Evolutionary conservation across 2,888 invertebrate genomes (phyloP).

Genomic region (Gonocerus acuteangulatus): DNA sequence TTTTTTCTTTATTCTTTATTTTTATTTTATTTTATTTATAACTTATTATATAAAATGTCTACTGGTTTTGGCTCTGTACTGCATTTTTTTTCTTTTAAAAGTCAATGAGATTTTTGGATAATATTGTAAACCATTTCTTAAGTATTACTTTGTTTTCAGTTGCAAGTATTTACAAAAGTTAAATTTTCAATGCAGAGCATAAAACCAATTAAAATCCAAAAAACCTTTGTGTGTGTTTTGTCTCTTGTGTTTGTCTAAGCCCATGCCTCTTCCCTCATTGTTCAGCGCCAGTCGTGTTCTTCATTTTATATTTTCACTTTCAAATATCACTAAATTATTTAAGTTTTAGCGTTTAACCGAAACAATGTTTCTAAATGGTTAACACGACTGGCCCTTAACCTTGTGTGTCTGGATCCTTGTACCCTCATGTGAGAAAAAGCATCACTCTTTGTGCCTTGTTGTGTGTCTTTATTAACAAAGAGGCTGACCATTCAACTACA

Average conservation of each 20-base stretch:
- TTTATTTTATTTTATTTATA: slow-evolving; percentile 17
- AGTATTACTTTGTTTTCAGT: neutral
- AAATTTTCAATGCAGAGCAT: slow-evolving; percentile 13
- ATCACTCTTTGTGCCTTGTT: slow-evolving; percentile 25
- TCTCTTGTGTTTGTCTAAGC: slow-evolving; percentile 37
- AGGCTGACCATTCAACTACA: slow-evolving; percentile 30
- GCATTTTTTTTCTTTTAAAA: neutral
- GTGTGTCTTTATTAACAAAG: slow-evolving; percentile 30
- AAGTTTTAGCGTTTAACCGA: neutral
- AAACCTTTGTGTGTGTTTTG: slow-evolving; percentile 36
- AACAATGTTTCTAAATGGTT: too few species aligned
- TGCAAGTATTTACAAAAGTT: neutral
- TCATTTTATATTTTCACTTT: neutral
- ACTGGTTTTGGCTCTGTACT: slow-evolving; percentile 13
- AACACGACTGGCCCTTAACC: slow-evolving; percentile 17
- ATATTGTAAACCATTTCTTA: neutral
- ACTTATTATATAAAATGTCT: slow-evolving; percentile 8
- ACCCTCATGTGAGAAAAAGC: slow-evolving; percentile 18
- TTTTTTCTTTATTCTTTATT: slow-evolving; percentile 14
- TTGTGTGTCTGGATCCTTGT: slow-evolving; percentile 34
- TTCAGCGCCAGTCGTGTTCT: slow-evolving; percentile 15
- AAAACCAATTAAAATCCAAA: slow-evolving; percentile 20
- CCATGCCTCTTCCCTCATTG: slow-evolving; percentile 35
- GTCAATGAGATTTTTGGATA: neutral
- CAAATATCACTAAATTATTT: neutral